These are phyloP conservation scores for Forbesichthys agassizii DNA, from an alignment of 2,113 vertebrate genomes.

Conservation along the genomic window DNA sequence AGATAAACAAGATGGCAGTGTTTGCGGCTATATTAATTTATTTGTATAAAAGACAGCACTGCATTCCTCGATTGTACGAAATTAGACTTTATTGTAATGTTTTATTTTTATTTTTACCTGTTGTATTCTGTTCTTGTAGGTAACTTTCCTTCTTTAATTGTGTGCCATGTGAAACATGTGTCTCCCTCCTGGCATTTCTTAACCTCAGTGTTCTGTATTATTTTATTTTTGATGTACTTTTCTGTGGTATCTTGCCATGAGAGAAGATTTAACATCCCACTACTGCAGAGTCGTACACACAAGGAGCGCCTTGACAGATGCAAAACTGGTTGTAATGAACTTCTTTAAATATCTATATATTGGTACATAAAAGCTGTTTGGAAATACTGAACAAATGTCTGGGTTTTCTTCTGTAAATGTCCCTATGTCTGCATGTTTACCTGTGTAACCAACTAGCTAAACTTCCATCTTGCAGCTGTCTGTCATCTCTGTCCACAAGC, in stretches of 20 bases:
- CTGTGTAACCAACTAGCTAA: too few relatives aligned
- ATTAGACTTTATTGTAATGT: slow-evolving; percentile 68
- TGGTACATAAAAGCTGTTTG: slow-evolving; percentile 75
- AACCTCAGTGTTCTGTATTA: slow-evolving; percentile 19
- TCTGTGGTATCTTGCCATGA: slow-evolving; percentile 25
- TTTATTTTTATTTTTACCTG: slow-evolving; percentile 67
- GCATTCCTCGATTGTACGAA: slow-evolving; percentile 68
- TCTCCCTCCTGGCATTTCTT: not conserved
- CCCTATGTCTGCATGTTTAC: too few relatives aligned
- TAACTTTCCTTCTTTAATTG: slow-evolving; percentile 22
- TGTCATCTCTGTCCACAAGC: not conserved
- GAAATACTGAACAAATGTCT: slow-evolving; percentile 28
- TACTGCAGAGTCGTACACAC: slow-evolving; percentile 45
- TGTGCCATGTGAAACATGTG: slow-evolving; percentile 21
- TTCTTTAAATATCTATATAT: slow-evolving; percentile 78
- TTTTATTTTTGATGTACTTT: slow-evolving; percentile 25
- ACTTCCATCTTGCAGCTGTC: not conserved
- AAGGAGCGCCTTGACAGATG: slow-evolving; percentile 53
- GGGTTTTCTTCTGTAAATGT: too few relatives aligned
- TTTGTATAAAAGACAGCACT: slow-evolving; percentile 71
- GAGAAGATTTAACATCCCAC: slow-evolving; percentile 33
- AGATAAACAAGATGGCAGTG: slow-evolving; percentile 64
- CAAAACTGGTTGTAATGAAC: slow-evolving; percentile 69
- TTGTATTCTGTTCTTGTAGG: slow-evolving; percentile 11
- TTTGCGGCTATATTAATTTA: slow-evolving; percentile 72